Evolutionary conservation across 2,888 invertebrate species (phyloP).

Genomic region (Resseliella maxima): DNA sequence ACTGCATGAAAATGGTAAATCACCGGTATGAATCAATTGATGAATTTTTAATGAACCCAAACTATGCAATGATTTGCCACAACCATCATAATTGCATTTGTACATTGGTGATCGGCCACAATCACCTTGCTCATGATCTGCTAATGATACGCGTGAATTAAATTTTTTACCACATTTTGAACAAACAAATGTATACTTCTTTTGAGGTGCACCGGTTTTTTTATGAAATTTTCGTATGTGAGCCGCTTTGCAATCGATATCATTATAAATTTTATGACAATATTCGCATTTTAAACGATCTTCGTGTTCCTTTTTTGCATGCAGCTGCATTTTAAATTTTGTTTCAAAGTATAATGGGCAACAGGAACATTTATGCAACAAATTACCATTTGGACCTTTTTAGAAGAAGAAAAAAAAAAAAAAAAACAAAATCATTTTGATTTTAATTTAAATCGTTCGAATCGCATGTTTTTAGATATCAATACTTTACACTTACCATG

Average conservation of each 20-base stretch:
- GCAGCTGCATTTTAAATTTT: slow-evolving; percentile 66
- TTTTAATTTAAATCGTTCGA: neutral
- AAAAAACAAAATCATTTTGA: neutral
- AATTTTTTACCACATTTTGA: slow-evolving; percentile 65
- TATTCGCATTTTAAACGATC: slow-evolving; percentile 67
- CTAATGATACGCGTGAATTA: slow-evolving; percentile 66
- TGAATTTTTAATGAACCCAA: slow-evolving; percentile 68
- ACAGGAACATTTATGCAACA: slow-evolving; percentile 67
- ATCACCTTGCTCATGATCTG: slow-evolving; percentile 67
- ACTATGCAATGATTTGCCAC: slow-evolving; percentile 67
- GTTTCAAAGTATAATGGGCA: slow-evolving; percentile 66
- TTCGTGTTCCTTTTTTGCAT: slow-evolving; percentile 66
- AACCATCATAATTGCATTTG: slow-evolving; percentile 64
- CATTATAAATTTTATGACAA: slow-evolving; percentile 68
- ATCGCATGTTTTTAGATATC: neutral
- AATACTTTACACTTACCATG: slow-evolving; percentile 62
- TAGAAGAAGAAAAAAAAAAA: neutral
- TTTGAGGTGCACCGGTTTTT: slow-evolving; percentile 60
- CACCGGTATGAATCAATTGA: slow-evolving; percentile 66
- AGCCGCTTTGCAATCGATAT: slow-evolving; percentile 67
- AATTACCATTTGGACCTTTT: slow-evolving; percentile 63
- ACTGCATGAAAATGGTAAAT: slow-evolving; percentile 63
- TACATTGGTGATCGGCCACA: slow-evolving; percentile 67
- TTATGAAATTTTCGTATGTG: slow-evolving; percentile 64
- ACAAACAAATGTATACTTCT: slow-evolving; percentile 64